Evolutionary conservation across 1,140 invertebrate genomes (phyloP).

Genomic region (Drosophila persimilis): DNA sequence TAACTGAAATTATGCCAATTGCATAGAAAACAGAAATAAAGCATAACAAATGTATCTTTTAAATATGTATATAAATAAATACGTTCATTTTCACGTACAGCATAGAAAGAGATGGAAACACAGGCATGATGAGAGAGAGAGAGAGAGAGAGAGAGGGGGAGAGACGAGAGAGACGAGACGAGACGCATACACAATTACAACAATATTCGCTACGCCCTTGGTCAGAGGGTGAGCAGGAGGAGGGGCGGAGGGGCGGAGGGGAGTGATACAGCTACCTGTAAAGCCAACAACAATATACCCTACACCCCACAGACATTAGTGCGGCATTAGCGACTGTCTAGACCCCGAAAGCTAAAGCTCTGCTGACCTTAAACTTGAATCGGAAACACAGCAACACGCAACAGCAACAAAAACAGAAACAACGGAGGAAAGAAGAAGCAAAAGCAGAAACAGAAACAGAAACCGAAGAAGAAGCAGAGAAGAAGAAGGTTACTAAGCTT

Average conservation of each 20-base stretch:
- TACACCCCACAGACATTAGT: slow-evolving; percentile 43
- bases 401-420: slow-evolving; percentile 29
- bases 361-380: slow-evolving; percentile 74
- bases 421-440: slow-evolving; percentile 21
- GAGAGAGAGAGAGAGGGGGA: not conserved
- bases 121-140: not conserved
- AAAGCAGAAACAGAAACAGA: slow-evolving; percentile 15
- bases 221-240: not conserved
- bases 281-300: slow-evolving; percentile 43
- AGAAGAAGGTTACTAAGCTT: slow-evolving; percentile 39
- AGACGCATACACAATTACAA: slow-evolving; percentile 34
- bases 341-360: slow-evolving; percentile 22
- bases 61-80: not conserved
- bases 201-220: slow-evolving; percentile 66
- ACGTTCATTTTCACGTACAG: slow-evolving; percentile 1
- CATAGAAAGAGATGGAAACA: not conserved
- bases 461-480: slow-evolving; percentile 4
- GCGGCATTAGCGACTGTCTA: slow-evolving; percentile 66
- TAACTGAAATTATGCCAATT: slow-evolving; percentile 5
- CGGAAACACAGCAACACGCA: slow-evolving; percentile 50
- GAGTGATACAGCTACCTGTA: slow-evolving; percentile 37
- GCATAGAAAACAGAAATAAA: slow-evolving; percentile 3
- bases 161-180: not conserved
- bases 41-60: slow-evolving; percentile 7
- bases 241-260: not conserved